phyloP scores from a whole-genome alignment of 2,888 invertebrate genomes.

The Punctoribates punctum region DNA sequence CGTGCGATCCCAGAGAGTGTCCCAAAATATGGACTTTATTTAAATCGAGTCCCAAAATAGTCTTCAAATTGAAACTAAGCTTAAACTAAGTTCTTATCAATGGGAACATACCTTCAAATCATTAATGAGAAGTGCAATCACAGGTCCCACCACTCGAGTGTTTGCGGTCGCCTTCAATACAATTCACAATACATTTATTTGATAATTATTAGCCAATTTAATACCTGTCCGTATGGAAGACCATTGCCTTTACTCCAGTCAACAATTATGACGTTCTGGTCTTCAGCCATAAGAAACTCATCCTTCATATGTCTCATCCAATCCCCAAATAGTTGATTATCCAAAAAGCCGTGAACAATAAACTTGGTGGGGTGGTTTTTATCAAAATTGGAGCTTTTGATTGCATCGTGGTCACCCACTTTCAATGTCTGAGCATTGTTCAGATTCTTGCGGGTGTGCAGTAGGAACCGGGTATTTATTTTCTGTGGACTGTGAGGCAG shows the following conservation, averaged over 20 bases:
- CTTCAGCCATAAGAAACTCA: conserved; percentile 27
- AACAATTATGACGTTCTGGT: conserved; percentile 33
- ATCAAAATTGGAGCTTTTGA: conserved; percentile 43
- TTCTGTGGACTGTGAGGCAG: conserved; percentile 44
- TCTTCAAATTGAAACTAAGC: not conserved
- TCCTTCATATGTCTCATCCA: conserved; percentile 46
- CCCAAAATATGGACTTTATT: conserved; percentile 43
- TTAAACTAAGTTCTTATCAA: not conserved
- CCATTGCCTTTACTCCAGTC: conserved; percentile 45
- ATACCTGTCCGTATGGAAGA: conserved; percentile 49
- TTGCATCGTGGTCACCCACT: conserved; percentile 37
- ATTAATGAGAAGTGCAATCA: conserved; percentile 51
- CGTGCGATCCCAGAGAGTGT: conserved; percentile 43
- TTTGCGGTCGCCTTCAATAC: conserved; percentile 53
- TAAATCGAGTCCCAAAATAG: not conserved
- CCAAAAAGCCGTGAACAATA: conserved; percentile 48
- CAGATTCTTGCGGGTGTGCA: conserved; percentile 45
- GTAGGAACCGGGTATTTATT: conserved; percentile 45
- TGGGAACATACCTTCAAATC: conserved; percentile 46
- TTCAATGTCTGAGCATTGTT: conserved; percentile 42
- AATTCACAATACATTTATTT: not conserved
- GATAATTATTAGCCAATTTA: not conserved
- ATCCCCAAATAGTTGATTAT: conserved; percentile 45
- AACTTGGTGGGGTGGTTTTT: conserved; percentile 43
- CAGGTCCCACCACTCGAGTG: conserved; percentile 53